phyloP scores from a whole-genome alignment of 2,797 vertebrate genomes.

The Gouania willdenowi region DNA sequence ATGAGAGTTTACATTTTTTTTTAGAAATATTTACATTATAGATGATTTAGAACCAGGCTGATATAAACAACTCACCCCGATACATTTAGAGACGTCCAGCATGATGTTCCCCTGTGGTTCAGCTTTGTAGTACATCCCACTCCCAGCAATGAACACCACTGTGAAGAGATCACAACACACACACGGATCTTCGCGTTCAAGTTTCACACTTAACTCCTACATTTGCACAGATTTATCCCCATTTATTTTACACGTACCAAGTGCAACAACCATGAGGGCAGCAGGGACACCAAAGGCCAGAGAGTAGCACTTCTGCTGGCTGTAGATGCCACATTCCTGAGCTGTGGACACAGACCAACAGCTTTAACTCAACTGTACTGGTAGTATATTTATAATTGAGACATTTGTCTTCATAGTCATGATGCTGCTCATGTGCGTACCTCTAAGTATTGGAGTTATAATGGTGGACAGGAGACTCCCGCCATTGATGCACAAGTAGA shows the following conservation, averaged over 20 bases:
- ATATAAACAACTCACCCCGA: conserved; percentile 84
- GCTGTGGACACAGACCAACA: conserved; percentile 64
- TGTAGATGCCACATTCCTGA: conserved; percentile 84
- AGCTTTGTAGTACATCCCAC: conserved; percentile 88
- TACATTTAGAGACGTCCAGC: conserved; percentile 83
- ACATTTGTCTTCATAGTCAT: too few species aligned
- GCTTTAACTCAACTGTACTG: not conserved
- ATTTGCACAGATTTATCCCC: not conserved
- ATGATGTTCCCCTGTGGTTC: conserved; percentile 90
- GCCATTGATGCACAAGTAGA: conserved; percentile 91
- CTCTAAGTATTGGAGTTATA: conserved; percentile 89
- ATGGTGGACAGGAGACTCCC: conserved; percentile 93
- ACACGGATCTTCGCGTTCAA: too few species aligned
- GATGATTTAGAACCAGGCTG: not conserved
- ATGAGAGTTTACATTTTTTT: too few species aligned
- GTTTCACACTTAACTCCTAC: too few species aligned
- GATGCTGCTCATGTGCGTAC: conserved; percentile 36
- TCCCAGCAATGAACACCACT: conserved; percentile 90
- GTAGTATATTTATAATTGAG: too few species aligned
- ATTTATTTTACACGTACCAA: conserved; percentile 68
- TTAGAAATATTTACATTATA: too few species aligned
- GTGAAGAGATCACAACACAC: conserved; percentile 13
- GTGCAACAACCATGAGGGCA: conserved; percentile 83
- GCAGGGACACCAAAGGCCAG: conserved; percentile 94
- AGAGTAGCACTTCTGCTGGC: conserved; percentile 83